Evolutionary conservation across 2,113 vertebrate genomes (phyloP), one percentile per base, ranked within the genome.

Genomic region (Elephas maximus): DNA sequence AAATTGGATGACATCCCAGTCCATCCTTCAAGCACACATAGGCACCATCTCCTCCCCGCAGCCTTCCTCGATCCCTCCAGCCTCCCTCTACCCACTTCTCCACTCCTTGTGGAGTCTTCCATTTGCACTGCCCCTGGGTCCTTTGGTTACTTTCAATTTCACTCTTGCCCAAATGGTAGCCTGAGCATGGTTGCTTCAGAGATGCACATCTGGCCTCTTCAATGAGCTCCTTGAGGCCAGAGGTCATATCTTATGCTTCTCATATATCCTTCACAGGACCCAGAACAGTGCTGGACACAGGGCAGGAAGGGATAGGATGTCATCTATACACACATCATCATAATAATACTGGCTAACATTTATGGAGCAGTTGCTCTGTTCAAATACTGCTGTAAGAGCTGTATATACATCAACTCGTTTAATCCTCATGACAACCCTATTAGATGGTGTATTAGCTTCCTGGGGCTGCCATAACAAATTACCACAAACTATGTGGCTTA

Each of bases 11-110:
- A 44, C 71, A 41, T 2, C 28, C 37, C 0, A 1, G 63, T 30
- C 57, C 41, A 8, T 8, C 28, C 44, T n/a, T 11, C 48, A 45
- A 8, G 44, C 3, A 1, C n/a, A 24, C 8, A 0, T 1, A 14
- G 21, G 63, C 11, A 1, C 37, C 10, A 4, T 3, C 2, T 45
- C n/a, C 15, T 45, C 41, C 48, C 44, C 0, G 3, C 37, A 10
- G 15, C 5, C 23, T 7, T 6, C 1, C 37, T 44, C 11, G 0
- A 44, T 11, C 5, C 17, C 62, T 65, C 14, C 6, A 5, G 33
- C 21, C 26, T 33, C 85, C 63, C n/a, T 23, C 48, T 6, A 8
- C 11, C 33, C 23, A 17, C 23, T 53, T 24, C 77, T 74, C 53
- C 14, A 1, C 26, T 44, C 74, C 45, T 73, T 4, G 20, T 1